phyloP scores from a whole-genome alignment of 2,888 invertebrate species.

The Pristionchus exspectatus region DNA sequence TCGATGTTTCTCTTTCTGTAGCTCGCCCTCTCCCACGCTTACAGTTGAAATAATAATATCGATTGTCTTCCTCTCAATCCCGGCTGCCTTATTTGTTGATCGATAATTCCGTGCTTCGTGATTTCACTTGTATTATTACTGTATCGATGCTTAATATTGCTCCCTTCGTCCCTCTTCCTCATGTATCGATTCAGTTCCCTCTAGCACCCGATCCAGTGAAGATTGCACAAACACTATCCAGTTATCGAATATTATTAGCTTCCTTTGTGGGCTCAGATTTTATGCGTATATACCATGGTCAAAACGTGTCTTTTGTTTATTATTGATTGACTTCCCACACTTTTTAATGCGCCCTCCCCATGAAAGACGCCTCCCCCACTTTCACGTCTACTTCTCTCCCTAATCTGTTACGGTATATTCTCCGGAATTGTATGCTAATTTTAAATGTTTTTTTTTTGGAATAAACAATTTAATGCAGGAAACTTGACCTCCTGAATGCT shows the following conservation, averaged over 20 bases:
- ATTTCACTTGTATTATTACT: constrained; percentile 50
- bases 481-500: too few species aligned
- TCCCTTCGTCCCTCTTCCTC: not conserved
- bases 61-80: not conserved
- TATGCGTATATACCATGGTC: constrained; percentile 39
- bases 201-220: not conserved
- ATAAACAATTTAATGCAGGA: not conserved
- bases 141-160: constrained; percentile 39
- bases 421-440: constrained; percentile 11
- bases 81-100: constrained; percentile 46
- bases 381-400: not conserved
- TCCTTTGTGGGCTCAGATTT: not conserved
- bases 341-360: not conserved
- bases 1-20: not conserved
- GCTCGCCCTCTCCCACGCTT: constrained; percentile 30
- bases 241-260: not conserved
- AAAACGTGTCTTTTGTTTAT: constrained; percentile 22
- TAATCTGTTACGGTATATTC: not conserved
- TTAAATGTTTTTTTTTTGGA: constrained; percentile 1
- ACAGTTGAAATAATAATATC: constrained; percentile 43
- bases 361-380: not conserved
- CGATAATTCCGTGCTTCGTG: constrained; percentile 46
- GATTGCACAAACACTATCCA: not conserved
- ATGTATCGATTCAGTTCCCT: constrained; percentile 18
- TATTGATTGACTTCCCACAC: not conserved